A percentile compares a stretch with the other conserved stretches of the same genome.
phyloP scores from a whole-genome alignment of 2,113 vertebrate species.

The Labrus mixtus region DNA sequence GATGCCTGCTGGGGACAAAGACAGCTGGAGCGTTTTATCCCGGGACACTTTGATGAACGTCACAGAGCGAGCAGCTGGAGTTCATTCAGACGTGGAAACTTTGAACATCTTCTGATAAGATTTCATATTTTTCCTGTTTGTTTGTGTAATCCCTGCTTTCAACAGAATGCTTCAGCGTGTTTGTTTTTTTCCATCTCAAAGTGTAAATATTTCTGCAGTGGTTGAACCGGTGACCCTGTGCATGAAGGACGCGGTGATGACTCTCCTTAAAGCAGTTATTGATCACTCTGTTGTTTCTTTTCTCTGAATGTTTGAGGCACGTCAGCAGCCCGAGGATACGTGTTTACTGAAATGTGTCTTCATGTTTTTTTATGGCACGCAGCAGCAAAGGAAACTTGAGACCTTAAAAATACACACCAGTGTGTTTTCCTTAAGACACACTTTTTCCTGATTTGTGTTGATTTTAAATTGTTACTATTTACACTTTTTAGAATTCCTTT shows the following conservation, averaged over 20 bases:
- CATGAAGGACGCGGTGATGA: neutral
- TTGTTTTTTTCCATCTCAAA: neutral
- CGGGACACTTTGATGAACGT: constrained; percentile 32
- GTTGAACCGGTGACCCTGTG: constrained; percentile 27
- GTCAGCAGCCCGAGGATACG: neutral
- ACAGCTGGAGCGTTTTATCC: constrained; percentile 6
- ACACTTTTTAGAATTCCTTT: too few relatives aligned
- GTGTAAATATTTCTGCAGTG: neutral
- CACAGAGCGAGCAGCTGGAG: neutral
- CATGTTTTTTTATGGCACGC: too few relatives aligned
- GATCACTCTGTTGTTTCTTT: neutral
- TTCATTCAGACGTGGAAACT: constrained; percentile 1
- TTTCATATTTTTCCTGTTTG: neutral
- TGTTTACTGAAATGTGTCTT: constrained; percentile 1
- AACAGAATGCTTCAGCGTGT: neutral
- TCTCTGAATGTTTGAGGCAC: constrained; percentile 28
- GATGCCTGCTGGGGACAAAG: neutral
- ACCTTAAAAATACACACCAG: too few relatives aligned
- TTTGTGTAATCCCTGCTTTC: neutral
- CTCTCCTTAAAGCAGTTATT: too few relatives aligned
- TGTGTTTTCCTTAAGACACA: too few relatives aligned
- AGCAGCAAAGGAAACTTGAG: too few relatives aligned
- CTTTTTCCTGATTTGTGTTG: too few relatives aligned
- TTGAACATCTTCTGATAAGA: constrained; percentile 38
- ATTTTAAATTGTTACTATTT: too few relatives aligned